A percentile compares a stretch with the other conserved stretches of the same genome.
Conservation (phyloP, 1,140 invertebrate genomes). For the Caenorhabditis inopinata region DNA sequence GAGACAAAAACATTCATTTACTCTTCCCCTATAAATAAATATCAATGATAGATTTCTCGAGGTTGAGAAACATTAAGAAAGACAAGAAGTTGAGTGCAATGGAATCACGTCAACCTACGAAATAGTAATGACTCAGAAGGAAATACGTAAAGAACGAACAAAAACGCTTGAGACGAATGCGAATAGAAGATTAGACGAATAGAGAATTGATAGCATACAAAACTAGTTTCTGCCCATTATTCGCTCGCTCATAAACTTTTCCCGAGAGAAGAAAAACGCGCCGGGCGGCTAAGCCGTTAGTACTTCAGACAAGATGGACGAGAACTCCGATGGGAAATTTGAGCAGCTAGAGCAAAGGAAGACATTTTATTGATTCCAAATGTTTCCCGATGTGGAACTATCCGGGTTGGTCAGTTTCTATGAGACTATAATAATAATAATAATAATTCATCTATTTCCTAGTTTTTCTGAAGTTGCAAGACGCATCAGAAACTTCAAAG, state of each 20-base stretch:
- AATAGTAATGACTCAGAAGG: conserved; percentile 3
- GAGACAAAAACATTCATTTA: not conserved
- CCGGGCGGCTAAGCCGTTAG: not conserved
- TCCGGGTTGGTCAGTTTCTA: too few relatives aligned
- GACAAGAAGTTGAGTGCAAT: conserved; percentile 1
- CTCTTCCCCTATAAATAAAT: not conserved
- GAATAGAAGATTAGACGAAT: not conserved
- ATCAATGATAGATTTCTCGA: not conserved
- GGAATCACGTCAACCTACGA: conserved; percentile 14
- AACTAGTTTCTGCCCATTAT: conserved; percentile 4
- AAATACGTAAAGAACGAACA: conserved; percentile 23
- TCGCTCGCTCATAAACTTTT: not conserved
- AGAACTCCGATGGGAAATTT: not conserved
- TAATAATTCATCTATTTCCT: too few relatives aligned
- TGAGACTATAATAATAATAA: too few relatives aligned
- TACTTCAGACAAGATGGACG: not conserved
- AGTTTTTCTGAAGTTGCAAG: too few relatives aligned
- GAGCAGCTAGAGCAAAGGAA: not conserved
- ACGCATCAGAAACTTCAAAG: too few relatives aligned
- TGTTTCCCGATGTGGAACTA: not conserved
- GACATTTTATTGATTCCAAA: not conserved
- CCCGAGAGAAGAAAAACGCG: not conserved
- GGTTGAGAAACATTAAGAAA: not conserved
- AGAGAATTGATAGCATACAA: not conserved
- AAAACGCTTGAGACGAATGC: not conserved